phyloP scores from a whole-genome alignment of 2,113 vertebrate species.

The Sula dactylatra region DNA sequence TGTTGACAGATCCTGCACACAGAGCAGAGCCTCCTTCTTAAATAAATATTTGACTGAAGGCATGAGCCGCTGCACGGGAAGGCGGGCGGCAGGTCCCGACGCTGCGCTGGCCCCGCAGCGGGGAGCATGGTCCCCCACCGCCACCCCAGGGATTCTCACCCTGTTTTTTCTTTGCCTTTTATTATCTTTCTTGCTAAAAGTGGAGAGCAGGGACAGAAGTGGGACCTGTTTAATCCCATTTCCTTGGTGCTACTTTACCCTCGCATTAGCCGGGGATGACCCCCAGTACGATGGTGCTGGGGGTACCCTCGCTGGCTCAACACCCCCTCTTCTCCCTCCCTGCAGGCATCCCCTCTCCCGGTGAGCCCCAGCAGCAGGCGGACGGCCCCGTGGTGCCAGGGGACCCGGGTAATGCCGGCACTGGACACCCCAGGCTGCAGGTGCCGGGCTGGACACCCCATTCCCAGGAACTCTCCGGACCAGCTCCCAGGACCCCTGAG shows the following conservation, averaged over 20 bases:
- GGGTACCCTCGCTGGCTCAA: not conserved
- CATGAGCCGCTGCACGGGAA: not conserved
- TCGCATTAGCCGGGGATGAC: not conserved
- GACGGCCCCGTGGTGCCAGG: accelerated
- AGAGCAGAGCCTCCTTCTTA: not conserved
- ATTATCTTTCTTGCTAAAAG: not conserved
- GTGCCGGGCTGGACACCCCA: not conserved
- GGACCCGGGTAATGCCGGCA: accelerated
- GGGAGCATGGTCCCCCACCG: not conserved
- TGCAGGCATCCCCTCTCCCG: not conserved
- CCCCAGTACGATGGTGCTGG: not conserved
- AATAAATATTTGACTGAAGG: not conserved
- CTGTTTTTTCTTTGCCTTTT: not conserved
- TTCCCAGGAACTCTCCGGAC: accelerated
- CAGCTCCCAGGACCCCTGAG: not conserved
- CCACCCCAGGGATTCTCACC: accelerated
- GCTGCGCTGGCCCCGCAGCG: accelerated
- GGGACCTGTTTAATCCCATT: not conserved
- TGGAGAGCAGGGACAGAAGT: not conserved
- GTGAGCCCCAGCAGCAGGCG: not conserved
- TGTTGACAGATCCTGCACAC: not conserved
- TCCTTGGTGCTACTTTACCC: not conserved
- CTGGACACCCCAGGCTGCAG: accelerated
- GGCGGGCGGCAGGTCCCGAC: not conserved
- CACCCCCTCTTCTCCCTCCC: not conserved